A percentile compares a stretch with the other conserved stretches of the same genome.
These are phyloP conservation scores for Xiphophorus maculatus DNA, from an alignment of 2,113 vertebrate species.

Conservation along the genomic window DNA sequence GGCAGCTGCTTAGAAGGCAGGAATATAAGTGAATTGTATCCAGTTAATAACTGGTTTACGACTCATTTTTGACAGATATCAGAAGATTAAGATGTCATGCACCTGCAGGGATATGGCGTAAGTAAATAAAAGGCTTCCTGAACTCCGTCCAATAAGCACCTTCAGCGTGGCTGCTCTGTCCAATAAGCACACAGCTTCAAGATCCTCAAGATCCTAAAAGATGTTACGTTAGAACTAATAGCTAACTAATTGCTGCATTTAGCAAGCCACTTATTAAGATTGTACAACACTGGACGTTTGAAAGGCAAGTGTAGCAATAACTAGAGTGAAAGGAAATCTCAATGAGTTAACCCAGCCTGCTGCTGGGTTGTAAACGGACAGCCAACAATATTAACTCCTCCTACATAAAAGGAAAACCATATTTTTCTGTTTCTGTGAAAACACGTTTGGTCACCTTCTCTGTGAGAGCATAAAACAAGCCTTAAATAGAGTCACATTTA, in stretches of 20 bases:
- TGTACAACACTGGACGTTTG: neutral
- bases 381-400: constrained; percentile 41
- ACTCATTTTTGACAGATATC: neutral
- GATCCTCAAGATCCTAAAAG: constrained; percentile 43
- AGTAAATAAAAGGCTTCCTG: constrained; percentile 52
- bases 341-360: neutral
- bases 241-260: neutral
- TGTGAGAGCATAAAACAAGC: neutral
- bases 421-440: neutral
- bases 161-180: constrained; percentile 74
- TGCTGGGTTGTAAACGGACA: constrained; percentile 11
- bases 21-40: neutral
- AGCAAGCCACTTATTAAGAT: fast-evolving
- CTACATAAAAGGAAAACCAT: constrained; percentile 1
- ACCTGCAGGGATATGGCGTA: neutral
- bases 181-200: constrained; percentile 64
- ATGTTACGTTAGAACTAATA: constrained; percentile 1
- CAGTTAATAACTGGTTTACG: neutral
- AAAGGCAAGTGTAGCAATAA: neutral
- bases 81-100: neutral
- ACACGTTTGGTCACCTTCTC: neutral
- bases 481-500: neutral
- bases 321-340: neutral
- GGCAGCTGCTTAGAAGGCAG: too few species aligned
- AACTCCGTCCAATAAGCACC: constrained; percentile 71